Evolutionary conservation across 2,888 invertebrate species (phyloP).

Genomic region (Pimpla rufipes): DNA sequence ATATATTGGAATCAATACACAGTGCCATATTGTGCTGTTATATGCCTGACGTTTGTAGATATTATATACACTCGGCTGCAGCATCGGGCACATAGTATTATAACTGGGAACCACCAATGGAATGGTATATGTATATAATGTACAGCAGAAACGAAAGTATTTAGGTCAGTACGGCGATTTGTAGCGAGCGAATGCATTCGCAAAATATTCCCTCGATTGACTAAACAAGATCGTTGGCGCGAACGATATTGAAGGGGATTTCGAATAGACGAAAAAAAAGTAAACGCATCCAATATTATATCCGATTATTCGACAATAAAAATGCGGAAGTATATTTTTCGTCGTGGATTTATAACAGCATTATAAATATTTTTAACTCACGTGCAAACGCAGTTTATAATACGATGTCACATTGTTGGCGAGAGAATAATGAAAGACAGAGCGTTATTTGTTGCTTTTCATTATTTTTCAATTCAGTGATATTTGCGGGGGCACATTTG

Average conservation of each 20-base stretch:
- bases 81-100: conserved; percentile 38
- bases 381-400: not conserved
- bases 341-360: not conserved
- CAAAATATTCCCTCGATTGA: conserved; percentile 40
- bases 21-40: not conserved
- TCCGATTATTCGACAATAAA: conserved; percentile 19
- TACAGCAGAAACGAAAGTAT: conserved; percentile 36
- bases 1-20: conserved; percentile 11
- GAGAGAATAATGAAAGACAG: not conserved
- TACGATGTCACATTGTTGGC: not conserved
- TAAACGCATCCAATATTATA: not conserved
- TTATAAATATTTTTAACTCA: not conserved
- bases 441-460: not conserved
- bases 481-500: not conserved
- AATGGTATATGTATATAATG: not conserved
- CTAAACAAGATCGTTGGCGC: conserved; percentile 24
- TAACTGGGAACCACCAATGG: conserved; percentile 8
- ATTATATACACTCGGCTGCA: not conserved
- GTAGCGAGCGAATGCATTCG: conserved; percentile 36
- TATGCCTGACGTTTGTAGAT: conserved; percentile 7
- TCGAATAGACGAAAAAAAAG: not conserved
- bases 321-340: not conserved
- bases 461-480: not conserved
- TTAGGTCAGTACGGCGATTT: conserved; percentile 45
- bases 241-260: conserved; percentile 13